These are phyloP conservation scores for Campoplex capitator DNA, from an alignment of 2,888 invertebrate genomes.

Conservation along the genomic window DNA sequence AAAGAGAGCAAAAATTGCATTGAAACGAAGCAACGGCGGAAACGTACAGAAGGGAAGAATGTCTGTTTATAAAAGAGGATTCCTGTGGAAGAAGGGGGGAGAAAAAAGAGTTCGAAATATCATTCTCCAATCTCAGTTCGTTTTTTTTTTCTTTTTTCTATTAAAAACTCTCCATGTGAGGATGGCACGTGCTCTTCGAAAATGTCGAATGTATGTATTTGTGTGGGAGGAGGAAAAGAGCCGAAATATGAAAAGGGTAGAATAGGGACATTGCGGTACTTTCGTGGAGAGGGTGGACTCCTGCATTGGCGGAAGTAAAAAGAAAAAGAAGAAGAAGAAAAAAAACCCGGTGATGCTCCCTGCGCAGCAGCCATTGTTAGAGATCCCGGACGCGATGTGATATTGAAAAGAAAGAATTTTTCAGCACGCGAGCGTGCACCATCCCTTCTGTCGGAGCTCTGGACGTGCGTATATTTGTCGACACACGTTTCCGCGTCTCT, in stretches of 20 bases:
- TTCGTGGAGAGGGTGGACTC: conserved; percentile 29
- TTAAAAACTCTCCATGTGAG: not conserved
- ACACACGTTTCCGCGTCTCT: not conserved
- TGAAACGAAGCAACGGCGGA: conserved; percentile 47
- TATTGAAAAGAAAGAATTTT: conserved; percentile 57
- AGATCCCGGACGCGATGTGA: conserved; percentile 57
- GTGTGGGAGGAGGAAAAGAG: conserved; percentile 43
- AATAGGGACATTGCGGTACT: conserved; percentile 62
- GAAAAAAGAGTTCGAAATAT: conserved; percentile 51
- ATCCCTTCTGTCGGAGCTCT: conserved; percentile 49
- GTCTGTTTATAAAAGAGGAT: conserved; percentile 6
- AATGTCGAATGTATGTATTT: conserved; percentile 35
- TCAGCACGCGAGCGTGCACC: conserved; percentile 29
- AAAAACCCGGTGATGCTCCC: conserved; percentile 2
- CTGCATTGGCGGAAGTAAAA: conserved; percentile 60
- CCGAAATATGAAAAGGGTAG: conserved; percentile 65
- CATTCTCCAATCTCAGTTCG: conserved; percentile 28
- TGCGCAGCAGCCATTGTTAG: conserved; percentile 38
- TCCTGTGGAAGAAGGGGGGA: no score
- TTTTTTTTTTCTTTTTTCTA: not conserved
- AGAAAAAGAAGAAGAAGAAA: conserved; percentile 5
- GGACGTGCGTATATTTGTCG: conserved; percentile 17
- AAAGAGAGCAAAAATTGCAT: conserved; percentile 49
- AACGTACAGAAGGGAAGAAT: conserved; percentile 17
- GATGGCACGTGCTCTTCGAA: conserved; percentile 59